A percentile compares a stretch with the other conserved stretches of the same genome.
phyloP scores from a whole-genome alignment of 2,888 invertebrate species.

The Tipula confusa region DNA sequence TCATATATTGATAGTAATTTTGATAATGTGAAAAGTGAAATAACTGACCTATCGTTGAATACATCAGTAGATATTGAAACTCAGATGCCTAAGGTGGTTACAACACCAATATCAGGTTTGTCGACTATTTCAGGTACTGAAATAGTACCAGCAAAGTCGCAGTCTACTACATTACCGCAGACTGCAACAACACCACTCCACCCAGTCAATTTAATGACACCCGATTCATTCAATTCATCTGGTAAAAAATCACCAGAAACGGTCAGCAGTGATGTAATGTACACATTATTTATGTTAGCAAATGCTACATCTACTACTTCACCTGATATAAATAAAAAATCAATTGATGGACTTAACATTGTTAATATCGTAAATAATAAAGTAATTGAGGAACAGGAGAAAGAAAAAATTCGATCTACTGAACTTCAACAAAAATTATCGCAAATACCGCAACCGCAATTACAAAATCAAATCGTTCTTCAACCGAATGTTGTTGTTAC shows the following conservation, averaged over 20 bases:
- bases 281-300: conserved; percentile 49
- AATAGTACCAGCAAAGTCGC: not conserved
- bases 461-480: not conserved
- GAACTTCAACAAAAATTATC: conserved; percentile 41
- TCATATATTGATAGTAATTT: conserved; percentile 35
- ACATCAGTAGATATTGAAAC: conserved; percentile 39
- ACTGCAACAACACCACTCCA: not conserved
- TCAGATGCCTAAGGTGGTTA: conserved; percentile 33
- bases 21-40: not conserved
- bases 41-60: conserved; percentile 15
- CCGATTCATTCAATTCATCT: conserved; percentile 73
- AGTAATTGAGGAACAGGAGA: conserved; percentile 46
- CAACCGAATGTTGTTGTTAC: conserved; percentile 14
- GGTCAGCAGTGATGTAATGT: conserved; percentile 46
- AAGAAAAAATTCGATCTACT: not conserved
- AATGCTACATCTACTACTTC: conserved; percentile 42
- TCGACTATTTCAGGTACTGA: conserved; percentile 30
- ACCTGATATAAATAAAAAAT: conserved; percentile 37
- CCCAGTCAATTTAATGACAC: conserved; percentile 74
- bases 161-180: not conserved
- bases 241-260: conserved; percentile 43
- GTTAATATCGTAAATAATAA: conserved; percentile 47
- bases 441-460: not conserved
- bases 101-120: conserved; percentile 41
- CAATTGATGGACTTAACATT: conserved; percentile 42